Evolutionary conservation across 2,113 vertebrate species (phyloP).

Genomic region (Orientallactaga bullata): DNA sequence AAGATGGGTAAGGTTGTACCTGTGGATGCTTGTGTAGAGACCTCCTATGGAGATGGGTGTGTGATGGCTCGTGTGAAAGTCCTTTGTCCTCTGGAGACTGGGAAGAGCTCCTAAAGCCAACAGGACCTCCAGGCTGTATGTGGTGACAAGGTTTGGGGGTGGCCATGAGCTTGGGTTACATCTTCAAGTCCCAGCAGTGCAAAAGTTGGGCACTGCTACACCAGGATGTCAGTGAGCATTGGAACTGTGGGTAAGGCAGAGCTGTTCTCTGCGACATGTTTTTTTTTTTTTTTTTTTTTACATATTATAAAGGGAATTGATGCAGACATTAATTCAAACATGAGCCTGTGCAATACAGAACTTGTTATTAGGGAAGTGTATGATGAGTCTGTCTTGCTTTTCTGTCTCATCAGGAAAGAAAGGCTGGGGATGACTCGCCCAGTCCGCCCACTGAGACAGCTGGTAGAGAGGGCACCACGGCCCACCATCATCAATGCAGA

Average conservation of each 20-base stretch:
- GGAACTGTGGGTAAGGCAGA: too few relatives aligned
- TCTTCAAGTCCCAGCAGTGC: background rate
- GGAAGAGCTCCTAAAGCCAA: background rate
- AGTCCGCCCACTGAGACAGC: slow-evolving; percentile 91
- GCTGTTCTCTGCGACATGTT: background rate
- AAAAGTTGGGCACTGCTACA: fast-evolving
- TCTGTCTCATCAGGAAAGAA: slow-evolving; percentile 88
- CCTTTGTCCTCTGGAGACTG: background rate
- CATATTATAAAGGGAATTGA: background rate
- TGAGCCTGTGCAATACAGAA: background rate
- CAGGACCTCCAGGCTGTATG: background rate
- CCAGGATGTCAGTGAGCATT: background rate
- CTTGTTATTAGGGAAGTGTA: background rate
- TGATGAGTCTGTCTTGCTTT: background rate
- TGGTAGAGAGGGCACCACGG: slow-evolving; percentile 89
- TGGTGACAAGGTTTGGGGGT: background rate
- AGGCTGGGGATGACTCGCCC: slow-evolving; percentile 89
- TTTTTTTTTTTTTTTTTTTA: fast-evolving
- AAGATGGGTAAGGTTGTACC: slow-evolving; percentile 92
- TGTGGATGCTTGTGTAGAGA: fast-evolving
- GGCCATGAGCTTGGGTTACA: fast-evolving
- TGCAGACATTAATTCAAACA: too few relatives aligned
- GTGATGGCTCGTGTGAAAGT: background rate
- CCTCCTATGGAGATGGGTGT: background rate
- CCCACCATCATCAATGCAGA: slow-evolving; percentile 98